Base-by-base conservation (phyloP, 2,797 vertebrate genomes). In the Cyprinella venusta region DNA sequence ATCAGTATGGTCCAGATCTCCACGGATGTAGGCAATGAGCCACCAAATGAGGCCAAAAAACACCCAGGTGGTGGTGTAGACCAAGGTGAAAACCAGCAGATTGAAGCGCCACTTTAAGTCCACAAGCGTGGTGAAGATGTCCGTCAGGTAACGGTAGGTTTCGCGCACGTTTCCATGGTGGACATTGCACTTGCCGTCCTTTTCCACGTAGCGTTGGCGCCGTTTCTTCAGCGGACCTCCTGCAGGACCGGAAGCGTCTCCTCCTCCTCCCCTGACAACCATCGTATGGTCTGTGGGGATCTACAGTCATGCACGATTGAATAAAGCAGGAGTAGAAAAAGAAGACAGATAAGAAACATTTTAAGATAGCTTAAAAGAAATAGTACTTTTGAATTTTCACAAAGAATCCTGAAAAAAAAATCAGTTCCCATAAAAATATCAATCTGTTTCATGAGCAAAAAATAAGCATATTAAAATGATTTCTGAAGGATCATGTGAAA, bases 121-220 rank as follows among this genome's bases (percentile, higher is more conserved):
- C 84, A 92, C 91, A 6, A 91, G 84, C 1, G 90, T 91, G 36
- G 91, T 92, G 82, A 92, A 92, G 84, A 91, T 90, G 64, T 92
- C 91, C 0, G 84, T 89, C 36, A 92, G 80, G 70, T 91, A 92
- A 56, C 91, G 90, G 65, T 90, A 89, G 0, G 86, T 89, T 79
- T 91, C 89, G 0, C 89, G 87, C 68, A 92, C 90, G 48, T 92
- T 92, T 64, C 87, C 89, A 10, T 91, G 90, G 79, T 90, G 90
- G 40, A 91, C 90, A 59, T 91, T 91, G 80, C 90, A 91, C 83
- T 91, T 91, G 48, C 90, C 90, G 10, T 91, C 90, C 59, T 91
- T 91, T 74, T 90, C 89, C 74, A 91, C 90, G 2, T 91, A 92
- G 6, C 90, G 89, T 82, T 91, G 90, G 5, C 89, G 81, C 0